Evolutionary conservation across 2,797 vertebrate species (phyloP).

Genomic region (Aselliscus stoliczkanus): DNA sequence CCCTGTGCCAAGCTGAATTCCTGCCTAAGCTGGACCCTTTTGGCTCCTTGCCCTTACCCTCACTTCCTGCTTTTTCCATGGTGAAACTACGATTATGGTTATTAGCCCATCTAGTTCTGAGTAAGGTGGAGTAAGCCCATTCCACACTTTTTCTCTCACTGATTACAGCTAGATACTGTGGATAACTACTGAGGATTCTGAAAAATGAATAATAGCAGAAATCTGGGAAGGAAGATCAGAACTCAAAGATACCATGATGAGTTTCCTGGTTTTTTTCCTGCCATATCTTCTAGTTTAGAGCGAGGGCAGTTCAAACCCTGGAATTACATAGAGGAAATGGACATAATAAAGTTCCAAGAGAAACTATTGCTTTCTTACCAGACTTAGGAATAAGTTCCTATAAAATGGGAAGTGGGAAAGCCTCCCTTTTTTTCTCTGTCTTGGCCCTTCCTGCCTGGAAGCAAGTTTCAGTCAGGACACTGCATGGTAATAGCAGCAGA

Average conservation of each 20-base stretch:
- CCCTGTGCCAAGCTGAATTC: neutral
- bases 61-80: neutral
- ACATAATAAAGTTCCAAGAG: neutral
- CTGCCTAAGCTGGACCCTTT: neutral
- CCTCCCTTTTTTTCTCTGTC: neutral
- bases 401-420: neutral
- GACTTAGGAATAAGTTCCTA: neutral
- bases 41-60: neutral
- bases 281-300: neutral
- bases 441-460: neutral
- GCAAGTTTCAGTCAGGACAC: neutral
- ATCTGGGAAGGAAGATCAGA: neutral
- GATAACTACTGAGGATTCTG: neutral
- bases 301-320: neutral
- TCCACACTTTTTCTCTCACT: neutral
- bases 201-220: neutral
- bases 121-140: neutral
- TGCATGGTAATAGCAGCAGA: neutral
- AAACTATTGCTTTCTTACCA: neutral
- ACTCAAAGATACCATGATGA: neutral
- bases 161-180: neutral
- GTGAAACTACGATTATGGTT: neutral
- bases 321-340: neutral
- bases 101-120: neutral
- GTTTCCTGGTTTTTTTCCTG: neutral